Base-by-base conservation (phyloP, 2,797 vertebrate genomes). In the Phoebastria nigripes region DNA sequence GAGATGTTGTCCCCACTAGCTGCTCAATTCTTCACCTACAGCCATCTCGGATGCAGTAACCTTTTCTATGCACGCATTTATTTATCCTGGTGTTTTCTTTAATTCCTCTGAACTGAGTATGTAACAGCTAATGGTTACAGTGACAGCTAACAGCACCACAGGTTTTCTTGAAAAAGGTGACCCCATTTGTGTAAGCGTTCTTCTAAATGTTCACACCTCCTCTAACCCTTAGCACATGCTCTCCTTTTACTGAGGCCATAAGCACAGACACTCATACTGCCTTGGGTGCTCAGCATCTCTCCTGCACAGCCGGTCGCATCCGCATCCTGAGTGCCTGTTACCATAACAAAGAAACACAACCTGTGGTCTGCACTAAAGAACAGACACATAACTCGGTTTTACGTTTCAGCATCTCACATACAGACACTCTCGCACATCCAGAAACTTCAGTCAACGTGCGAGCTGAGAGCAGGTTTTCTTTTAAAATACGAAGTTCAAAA, bases 141-240 rank as follows among this genome's bases (percentile, higher is more conserved):
- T 8, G 28, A 59, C 20, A 14, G 55, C 72, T 37, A 22, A 37
- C 26, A 6, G n/a, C 5, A 0, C 17, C 2, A 2, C 56, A 33
- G 28, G 11, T 49, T 39, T 33, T 39, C 56, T 15, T 26, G 56
- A 15, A 31, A 76, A 37, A 15, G 28, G 35, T 9, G 28, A 49
- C 21, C 4, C 35, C 16, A 9, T 39, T 39, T 26, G 44, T 7
- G 35, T 20, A 25, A 39, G 28, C 12, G 2, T 33, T 61, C n/a
- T 15, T 15, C 73, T 39, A 20, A 19, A 25, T 1, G 2, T 39
- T 25, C 56, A 9, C 56, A 9, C 39, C 56, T 18, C 12, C 0
- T 4, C 56, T 19, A 12, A 31, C n/a, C 44, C 44, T 7, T 7
- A 14, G n/a, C 6, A 1, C n/a, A 1, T 1, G 35, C 56, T 33